phyloP scores from a whole-genome alignment of 2,797 vertebrate species.

The Anabas testudineus region DNA sequence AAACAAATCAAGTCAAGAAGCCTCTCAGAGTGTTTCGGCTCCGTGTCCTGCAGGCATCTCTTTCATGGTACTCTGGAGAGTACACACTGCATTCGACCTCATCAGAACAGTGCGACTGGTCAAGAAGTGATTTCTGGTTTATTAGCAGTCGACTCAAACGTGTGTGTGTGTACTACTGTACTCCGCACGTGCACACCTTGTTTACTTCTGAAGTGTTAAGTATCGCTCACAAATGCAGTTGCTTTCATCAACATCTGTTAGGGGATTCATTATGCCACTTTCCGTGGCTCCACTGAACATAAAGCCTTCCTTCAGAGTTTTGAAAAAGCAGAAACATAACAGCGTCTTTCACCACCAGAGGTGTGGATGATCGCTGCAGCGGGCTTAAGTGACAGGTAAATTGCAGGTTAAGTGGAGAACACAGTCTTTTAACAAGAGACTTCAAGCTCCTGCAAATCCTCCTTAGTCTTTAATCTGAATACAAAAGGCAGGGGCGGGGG shows the following conservation, averaged over 20 bases:
- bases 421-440: conserved; percentile 91
- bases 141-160: conserved; percentile 33
- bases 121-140: conserved; percentile 65
- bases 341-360: conserved; percentile 73
- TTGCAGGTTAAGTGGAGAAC: conserved; percentile 97
- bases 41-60: conserved; percentile 67
- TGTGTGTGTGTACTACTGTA: neutral
- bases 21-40: conserved; percentile 47
- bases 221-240: conserved; percentile 45
- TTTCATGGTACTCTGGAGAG: conserved; percentile 63
- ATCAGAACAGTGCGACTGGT: conserved; percentile 58
- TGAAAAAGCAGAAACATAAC: conserved; percentile 67
- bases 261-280: conserved; percentile 63
- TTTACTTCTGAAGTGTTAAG: conserved; percentile 50
- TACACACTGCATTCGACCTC: conserved; percentile 50
- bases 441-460: conserved; percentile 91
- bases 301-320: conserved; percentile 71
- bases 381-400: conserved; percentile 94
- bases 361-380: conserved; percentile 85
- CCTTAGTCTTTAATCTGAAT: conserved; percentile 95
- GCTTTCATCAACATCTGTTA: conserved; percentile 68
- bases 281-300: conserved; percentile 65
- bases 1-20: conserved; percentile 75
- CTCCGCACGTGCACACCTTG: neutral
- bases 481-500: conserved; percentile 90